phyloP scores from a whole-genome alignment of 2,113 vertebrate genomes.

The Anguilla japonica region DNA sequence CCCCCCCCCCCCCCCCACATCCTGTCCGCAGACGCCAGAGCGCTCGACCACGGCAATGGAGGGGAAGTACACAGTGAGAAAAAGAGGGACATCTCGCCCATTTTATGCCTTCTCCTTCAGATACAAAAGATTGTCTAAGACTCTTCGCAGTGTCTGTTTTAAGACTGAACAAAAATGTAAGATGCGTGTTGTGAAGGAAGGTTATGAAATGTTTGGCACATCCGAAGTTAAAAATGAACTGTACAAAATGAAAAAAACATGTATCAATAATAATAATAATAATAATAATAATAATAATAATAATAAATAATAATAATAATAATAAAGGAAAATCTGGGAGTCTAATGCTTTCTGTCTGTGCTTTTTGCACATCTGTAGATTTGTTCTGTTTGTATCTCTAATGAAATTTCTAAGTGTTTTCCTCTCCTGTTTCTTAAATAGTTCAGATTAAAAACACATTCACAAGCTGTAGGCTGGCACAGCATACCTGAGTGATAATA shows the following conservation, averaged over 20 bases:
- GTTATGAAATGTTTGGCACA: slow-evolving; percentile 86
- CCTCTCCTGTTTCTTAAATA: slow-evolving; percentile 71
- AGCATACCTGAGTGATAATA: slow-evolving; percentile 99
- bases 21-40: slow-evolving; percentile 90
- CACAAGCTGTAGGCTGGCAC: slow-evolving; percentile 99
- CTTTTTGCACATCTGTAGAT: slow-evolving; percentile 72
- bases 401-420: slow-evolving; percentile 74
- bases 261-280: slow-evolving; percentile 57
- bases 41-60: slow-evolving; percentile 80
- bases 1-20: slow-evolving; percentile 65
- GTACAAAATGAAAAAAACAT: slow-evolving; percentile 56
- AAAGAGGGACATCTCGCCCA: slow-evolving; percentile 32
- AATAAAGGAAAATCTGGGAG: slow-evolving; percentile 46
- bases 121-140: slow-evolving; percentile 97
- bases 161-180: slow-evolving; percentile 81
- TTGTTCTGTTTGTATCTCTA: slow-evolving; percentile 67
- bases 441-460: slow-evolving; percentile 96
- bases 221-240: slow-evolving; percentile 75
- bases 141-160: slow-evolving; percentile 81
- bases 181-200: slow-evolving; percentile 81
- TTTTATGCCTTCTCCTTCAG: slow-evolving; percentile 72
- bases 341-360: slow-evolving; percentile 54
- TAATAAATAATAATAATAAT: slow-evolving; percentile 55
- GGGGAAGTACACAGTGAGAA: slow-evolving; percentile 56
- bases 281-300: slow-evolving; percentile 62